Base-by-base conservation (phyloP, 2,113 vertebrate genomes). In the Pseudonaja textilis region DNA sequence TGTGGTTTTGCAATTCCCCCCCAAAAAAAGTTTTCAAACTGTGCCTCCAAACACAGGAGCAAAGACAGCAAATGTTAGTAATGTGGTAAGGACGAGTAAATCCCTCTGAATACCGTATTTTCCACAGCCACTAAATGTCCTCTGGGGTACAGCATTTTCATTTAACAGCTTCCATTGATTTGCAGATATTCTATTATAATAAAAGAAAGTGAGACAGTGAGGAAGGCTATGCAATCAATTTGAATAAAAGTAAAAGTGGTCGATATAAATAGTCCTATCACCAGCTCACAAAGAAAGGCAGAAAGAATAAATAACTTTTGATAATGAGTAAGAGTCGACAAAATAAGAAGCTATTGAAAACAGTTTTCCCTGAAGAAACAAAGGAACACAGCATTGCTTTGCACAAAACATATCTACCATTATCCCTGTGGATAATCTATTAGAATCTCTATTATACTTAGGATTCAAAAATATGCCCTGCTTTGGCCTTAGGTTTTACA, bases 141-240 rank as follows among this genome's bases (percentile, higher is more conserved):
- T 96, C 54, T 16, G 23, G 91, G 91, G 23, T 91, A 95, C 92
- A 85, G 23, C 61, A 94, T 94, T 96, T 97, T 94, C 96, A 95
- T 94, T 95, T 94, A 97, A 96, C 87, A 94, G 54, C 3, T 94
- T 69, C 55, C 86, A 93, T 39, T 95, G 91, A 97, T 95, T 89
- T 96, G 91, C 86, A 95, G 96, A 93, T 96, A 93, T 89, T 94
- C 90, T 50, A 89, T 92, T 94, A 94, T 95, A 95, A 96, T 91
- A 95, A 96, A 93, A 90, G 92, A 26, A 85, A 89, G 88, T 61
- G 88, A 85, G 74, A 96, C 45, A 96, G 85, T 89, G 93, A 89
- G 95, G 3, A 1, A 16, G 0, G 50, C 94, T 89, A 14, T 88
- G 23, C 10, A 95, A 95, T 94, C 93, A 96, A 94, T 85, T 50